Evolutionary conservation across 1,140 invertebrate genomes (phyloP).

Genomic region (Cotesia typhae): DNA sequence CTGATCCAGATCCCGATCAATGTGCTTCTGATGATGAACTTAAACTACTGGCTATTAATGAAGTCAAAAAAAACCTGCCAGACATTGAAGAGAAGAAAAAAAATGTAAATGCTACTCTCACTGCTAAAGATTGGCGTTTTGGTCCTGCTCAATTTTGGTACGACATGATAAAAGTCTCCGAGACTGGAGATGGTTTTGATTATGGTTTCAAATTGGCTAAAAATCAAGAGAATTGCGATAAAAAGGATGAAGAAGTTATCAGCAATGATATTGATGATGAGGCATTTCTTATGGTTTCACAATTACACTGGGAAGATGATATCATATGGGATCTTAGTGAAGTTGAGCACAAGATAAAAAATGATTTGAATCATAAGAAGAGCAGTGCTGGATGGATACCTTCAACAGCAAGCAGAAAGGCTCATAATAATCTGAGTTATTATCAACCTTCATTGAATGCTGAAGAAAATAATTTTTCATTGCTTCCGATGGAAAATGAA

Average conservation of each 20-base stretch:
- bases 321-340: conserved; percentile 98
- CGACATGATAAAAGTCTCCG: conserved; percentile 92
- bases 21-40: conserved; percentile 78
- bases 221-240: conserved; percentile 48
- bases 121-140: conserved; percentile 93
- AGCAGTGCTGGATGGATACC: conserved; percentile 96
- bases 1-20: conserved; percentile 68
- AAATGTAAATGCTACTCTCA: conserved; percentile 75
- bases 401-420: conserved; percentile 89
- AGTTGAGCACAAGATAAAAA: conserved; percentile 86
- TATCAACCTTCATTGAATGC: conserved; percentile 60
- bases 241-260: conserved; percentile 39
- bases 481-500: conserved; percentile 97
- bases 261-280: conserved; percentile 80
- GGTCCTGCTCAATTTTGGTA: conserved; percentile 98
- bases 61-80: conserved; percentile 68
- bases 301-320: conserved; percentile 96
- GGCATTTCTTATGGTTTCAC: conserved; percentile 93
- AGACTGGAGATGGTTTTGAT: conserved; percentile 92
- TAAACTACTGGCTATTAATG: conserved; percentile 62
- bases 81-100: conserved; percentile 68
- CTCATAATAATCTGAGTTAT: conserved; percentile 83
- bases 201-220: conserved; percentile 90
- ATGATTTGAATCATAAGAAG: conserved; percentile 85
- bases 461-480: conserved; percentile 76